These are phyloP conservation scores for Acanthochromis polyacanthus DNA, from an alignment of 2,113 vertebrate genomes.

Conservation along the genomic window DNA sequence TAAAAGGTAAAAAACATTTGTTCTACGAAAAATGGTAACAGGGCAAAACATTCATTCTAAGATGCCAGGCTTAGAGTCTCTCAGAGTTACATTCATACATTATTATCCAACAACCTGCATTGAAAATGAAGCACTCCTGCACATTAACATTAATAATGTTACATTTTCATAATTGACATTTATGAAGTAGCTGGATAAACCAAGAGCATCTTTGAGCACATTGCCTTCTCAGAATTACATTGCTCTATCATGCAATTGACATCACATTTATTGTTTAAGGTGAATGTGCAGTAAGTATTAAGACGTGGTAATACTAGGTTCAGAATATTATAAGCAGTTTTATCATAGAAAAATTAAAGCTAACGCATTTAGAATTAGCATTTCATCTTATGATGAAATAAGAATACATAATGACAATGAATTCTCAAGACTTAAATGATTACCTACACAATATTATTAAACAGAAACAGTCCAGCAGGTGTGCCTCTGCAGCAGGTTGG, in stretches of 20 bases:
- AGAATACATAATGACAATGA: not conserved
- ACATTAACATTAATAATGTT: too few relatives aligned
- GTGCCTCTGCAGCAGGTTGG: slow-evolving; percentile 15
- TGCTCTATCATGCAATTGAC: too few relatives aligned
- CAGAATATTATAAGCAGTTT: not conserved
- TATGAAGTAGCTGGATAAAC: too few relatives aligned
- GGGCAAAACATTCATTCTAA: not conserved
- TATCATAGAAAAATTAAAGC: not conserved
- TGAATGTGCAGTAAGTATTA: not conserved
- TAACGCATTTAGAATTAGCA: not conserved
- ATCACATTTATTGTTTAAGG: slow-evolving; percentile 1
- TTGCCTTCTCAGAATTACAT: too few relatives aligned
- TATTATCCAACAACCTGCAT: too few relatives aligned
- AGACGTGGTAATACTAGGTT: not conserved
- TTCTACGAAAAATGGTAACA: not conserved
- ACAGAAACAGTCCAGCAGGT: not conserved
- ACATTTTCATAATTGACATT: too few relatives aligned
- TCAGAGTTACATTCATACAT: too few relatives aligned
- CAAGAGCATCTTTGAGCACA: too few relatives aligned
- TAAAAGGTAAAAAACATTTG: slow-evolving; percentile 21
- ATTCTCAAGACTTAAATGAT: slow-evolving; percentile 5
- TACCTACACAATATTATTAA: not conserved
- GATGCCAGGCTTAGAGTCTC: not conserved
- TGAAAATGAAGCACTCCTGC: too few relatives aligned
- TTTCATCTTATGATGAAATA: too few relatives aligned